Evolutionary conservation across 2,888 invertebrate genomes (phyloP).

Genomic region (Steromphala cineraria): DNA sequence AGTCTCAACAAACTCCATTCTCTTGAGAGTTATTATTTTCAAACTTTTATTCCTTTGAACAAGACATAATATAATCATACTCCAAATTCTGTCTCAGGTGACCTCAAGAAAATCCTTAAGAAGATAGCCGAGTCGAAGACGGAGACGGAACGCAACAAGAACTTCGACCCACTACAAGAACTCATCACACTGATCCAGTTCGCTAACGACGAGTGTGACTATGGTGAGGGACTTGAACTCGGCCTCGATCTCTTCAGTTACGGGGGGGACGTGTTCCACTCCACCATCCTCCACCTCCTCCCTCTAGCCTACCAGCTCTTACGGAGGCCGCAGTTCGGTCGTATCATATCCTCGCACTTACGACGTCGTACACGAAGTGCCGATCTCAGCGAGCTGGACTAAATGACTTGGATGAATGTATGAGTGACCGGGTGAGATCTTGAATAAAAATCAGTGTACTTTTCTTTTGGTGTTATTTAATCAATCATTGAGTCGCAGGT

Average conservation of each 20-base stretch:
- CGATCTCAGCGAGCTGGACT: constrained; percentile 54
- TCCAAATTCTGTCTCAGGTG: too few species aligned
- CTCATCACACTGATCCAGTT: constrained; percentile 89
- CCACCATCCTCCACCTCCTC: constrained; percentile 81
- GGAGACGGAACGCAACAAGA: constrained; percentile 79
- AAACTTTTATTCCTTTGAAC: too few species aligned
- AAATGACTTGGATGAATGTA: not conserved
- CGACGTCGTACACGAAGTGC: constrained; percentile 79
- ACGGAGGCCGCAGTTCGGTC: constrained; percentile 83
- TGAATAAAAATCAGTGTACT: too few species aligned
- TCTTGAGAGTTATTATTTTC: too few species aligned
- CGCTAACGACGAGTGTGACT: constrained; percentile 96
- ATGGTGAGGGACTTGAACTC: constrained; percentile 92
- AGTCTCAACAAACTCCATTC: too few species aligned
- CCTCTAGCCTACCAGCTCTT: constrained; percentile 86
- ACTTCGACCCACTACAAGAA: constrained; percentile 85
- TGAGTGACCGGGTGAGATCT: too few species aligned
- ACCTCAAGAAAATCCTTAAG: constrained; percentile 83
- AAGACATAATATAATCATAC: too few species aligned
- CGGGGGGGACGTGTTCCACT: constrained; percentile 83
- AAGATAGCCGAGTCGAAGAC: constrained; percentile 78
- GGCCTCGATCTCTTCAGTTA: constrained; percentile 89
- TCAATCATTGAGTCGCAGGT: too few species aligned
- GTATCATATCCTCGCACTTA: constrained; percentile 86
- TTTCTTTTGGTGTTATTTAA: too few species aligned